A percentile compares a stretch with the other conserved stretches of the same genome.
Evolutionary conservation across 2,797 vertebrate genomes (phyloP).

Genomic region (Stomatorhinus walkeri): DNA sequence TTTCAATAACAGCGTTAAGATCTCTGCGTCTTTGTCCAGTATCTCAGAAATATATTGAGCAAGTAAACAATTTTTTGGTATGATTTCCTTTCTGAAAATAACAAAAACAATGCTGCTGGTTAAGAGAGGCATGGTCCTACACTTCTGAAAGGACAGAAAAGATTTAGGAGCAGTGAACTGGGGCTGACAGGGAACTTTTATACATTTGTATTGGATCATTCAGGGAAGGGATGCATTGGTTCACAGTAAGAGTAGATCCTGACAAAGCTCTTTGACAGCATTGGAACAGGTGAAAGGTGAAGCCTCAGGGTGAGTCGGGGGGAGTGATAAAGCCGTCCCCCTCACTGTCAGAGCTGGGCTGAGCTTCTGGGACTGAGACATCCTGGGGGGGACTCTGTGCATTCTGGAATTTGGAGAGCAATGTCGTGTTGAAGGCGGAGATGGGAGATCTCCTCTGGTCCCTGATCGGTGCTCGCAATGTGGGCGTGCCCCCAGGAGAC

Average conservation of each 20-base stretch:
- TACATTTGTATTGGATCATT: background rate
- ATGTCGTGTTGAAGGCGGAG: conserved; percentile 24
- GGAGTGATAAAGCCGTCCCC: conserved; percentile 24
- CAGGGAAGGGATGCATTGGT: background rate
- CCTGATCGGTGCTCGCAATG: background rate
- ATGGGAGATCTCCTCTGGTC: conserved; percentile 15
- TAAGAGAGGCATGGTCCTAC: background rate
- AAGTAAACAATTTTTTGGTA: background rate
- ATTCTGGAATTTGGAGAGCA: conserved; percentile 30
- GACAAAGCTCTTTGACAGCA: background rate
- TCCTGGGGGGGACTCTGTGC: conserved; percentile 17
- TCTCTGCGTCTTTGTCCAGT: background rate
- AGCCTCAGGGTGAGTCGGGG: conserved; percentile 19
- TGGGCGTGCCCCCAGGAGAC: conserved; percentile 32
- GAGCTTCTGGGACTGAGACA: background rate
- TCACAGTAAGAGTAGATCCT: background rate
- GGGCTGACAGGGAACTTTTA: background rate
- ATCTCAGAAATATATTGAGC: background rate
- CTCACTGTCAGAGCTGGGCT: conserved; percentile 17
- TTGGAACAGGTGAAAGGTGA: background rate
- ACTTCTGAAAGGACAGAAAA: background rate
- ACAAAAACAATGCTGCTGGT: background rate
- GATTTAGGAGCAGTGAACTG: background rate
- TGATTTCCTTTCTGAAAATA: background rate
- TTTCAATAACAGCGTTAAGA: background rate